Evolutionary conservation across 2,888 invertebrate species (phyloP), one percentile per base, ranked within the genome.

Genomic region (Lobophora halterata): DNA sequence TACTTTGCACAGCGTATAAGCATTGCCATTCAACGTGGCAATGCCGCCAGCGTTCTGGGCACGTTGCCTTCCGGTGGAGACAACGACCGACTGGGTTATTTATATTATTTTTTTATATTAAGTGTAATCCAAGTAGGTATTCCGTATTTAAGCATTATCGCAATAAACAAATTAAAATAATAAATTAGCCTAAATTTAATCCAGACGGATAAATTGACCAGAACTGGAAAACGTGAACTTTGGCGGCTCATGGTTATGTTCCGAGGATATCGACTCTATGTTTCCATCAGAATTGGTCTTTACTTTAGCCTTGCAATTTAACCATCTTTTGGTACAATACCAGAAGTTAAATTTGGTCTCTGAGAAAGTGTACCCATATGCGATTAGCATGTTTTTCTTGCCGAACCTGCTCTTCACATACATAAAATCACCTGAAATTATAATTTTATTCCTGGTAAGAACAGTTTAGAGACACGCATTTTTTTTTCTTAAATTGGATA

Each of bases 281-380:
- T 38, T 44, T 1, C 64, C 59, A 1, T 39, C 26, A 0, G n/a
- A 5, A 12, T 24, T 12, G 0, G 70, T 73, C 1, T 66, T 62
- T 1, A 65, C 71, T 19, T 60, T 65, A 0, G 69, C 68, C 1
- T 37, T 28, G 42, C 76, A 77, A 0, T 60, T 63, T 1, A 51
- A 46, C 11, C 57, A 59, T 36, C 54, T 71, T 48, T 69, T 74
- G 1, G 75, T 72, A 24, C 77, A 78, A 32, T 75, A 76, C 76
- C 74, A 76, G 31, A 66, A 71, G 23, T 46, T 53, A 2, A 61
- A 62, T 1, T 42, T 58, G 34, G 69, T 72, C 37, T 71, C 58
- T 0, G 75, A 74, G 42, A 55, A 78, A 0, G 76, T 74, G 27
- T 55, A 75, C 0, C 69, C 65, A 32, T 74, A 32, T 3, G 37